Base-by-base conservation (phyloP, 1,140 invertebrate species). In the Lutraria rhynchaena region DNA sequence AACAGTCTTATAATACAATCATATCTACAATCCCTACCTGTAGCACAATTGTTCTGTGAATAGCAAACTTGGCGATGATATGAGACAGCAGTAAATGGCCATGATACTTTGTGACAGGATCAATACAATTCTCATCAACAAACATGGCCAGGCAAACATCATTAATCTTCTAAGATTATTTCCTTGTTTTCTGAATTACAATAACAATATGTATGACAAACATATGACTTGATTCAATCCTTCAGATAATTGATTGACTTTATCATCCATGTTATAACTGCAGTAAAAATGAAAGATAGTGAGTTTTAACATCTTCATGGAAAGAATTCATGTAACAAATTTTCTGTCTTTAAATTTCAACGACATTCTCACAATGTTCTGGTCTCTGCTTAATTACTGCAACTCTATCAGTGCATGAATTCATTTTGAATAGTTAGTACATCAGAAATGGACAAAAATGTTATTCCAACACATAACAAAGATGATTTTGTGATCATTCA, bases 141-240 rank as follows among this genome's bases (percentile, higher is more conserved):
- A 93, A 92, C 98, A 99, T 0, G 98, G 98, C 98, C 98, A 99
- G 1, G 98, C 98, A 93, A 99, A 99, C 0, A 97, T 98, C 98
- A 99, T 99, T 22, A 99, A 93, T 7, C 96, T 93, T 15, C 97
- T 94, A 7, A 99, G 91, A 90, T 99, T 99, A 89, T 96, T 96
- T 4, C 97, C 97, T 93, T 99, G 98, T 86, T 93, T 93, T 81
- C 92, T 93, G 82, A 27, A 85, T 85, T 83, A 13, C 22, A 37
- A 19, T 5, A 55, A 55, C 7, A 19, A 11, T 49, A n/a, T n/a
- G n/a, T n/a, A n/a, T n/a, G n/a, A 9, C 11, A 49, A 49, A 9
- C 19, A 19, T 49, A 11, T 49, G 44, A 9, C 19, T 49, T 49
- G 44, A 49, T 49, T 11, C 11, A 49, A 11, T 49, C 44, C 44